phyloP scores from a whole-genome alignment of 2,113 vertebrate genomes.

The Grammomys surdaster region DNA sequence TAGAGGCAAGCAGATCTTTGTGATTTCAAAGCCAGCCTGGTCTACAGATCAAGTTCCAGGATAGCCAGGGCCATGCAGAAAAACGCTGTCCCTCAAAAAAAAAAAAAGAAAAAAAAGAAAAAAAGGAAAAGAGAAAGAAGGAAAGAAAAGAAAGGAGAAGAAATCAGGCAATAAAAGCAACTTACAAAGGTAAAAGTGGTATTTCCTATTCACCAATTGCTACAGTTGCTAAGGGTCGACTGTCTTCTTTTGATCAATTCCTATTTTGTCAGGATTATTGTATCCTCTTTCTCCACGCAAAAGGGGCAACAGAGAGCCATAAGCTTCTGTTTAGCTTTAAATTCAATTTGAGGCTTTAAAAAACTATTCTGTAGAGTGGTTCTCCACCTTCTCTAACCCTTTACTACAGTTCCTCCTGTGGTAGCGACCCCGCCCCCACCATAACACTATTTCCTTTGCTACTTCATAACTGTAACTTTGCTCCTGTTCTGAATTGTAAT shows the following conservation, averaged over 20 bases:
- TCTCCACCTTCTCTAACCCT: neutral
- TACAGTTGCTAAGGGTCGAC: neutral
- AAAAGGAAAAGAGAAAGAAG: rapidly evolving
- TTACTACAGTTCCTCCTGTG: neutral
- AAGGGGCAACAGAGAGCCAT: slow-evolving; percentile 21
- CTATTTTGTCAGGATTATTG: neutral
- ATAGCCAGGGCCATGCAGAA: neutral
- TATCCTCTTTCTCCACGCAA: neutral
- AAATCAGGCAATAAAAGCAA: neutral
- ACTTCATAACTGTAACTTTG: neutral
- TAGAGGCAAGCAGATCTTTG: neutral
- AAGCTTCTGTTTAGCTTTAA: slow-evolving; percentile 30
- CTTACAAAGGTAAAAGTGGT: neutral
- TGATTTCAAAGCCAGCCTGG: neutral
- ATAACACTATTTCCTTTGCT: neutral
- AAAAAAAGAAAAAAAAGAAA: neutral
- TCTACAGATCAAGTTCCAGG: neutral
- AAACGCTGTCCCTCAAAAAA: neutral
- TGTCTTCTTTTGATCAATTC: neutral
- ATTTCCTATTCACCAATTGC: neutral
- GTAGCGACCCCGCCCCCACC: neutral
- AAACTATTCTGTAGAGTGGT: neutral
- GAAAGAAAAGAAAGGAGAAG: too few relatives aligned
- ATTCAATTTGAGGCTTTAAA: neutral
- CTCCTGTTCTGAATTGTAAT: neutral